Percentiles rank a stretch among this genome's conserved stretches.
phyloP scores from a whole-genome alignment of 2,888 invertebrate species.

The Drosophila aldrichi region DNA sequence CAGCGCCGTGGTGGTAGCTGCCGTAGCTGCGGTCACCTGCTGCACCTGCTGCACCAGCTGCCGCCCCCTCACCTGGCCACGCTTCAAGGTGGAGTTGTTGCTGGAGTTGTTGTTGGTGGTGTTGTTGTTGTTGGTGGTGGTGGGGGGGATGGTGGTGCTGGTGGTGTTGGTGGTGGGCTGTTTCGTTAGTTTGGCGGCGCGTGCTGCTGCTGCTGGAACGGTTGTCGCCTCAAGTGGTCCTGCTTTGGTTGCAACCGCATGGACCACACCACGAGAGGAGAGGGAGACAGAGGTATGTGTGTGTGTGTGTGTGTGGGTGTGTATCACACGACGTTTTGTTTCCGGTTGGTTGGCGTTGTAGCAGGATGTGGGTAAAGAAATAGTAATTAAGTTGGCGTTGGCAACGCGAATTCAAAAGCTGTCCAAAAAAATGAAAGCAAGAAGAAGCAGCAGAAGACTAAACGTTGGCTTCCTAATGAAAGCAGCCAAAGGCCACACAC shows the following conservation, averaged over 20 bases:
- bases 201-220: conserved; percentile 59
- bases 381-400: conserved; percentile 78
- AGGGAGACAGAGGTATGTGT: not conserved
- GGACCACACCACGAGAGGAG: conserved; percentile 34
- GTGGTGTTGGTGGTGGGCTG: conserved; percentile 67
- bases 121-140: conserved; percentile 46
- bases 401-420: conserved; percentile 56
- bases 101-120: conserved; percentile 35
- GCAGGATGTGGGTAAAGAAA: conserved; percentile 57
- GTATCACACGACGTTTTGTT: conserved; percentile 31
- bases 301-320: not conserved
- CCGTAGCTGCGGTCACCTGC: conserved; percentile 72
- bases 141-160: conserved; percentile 33
- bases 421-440: conserved; percentile 25
- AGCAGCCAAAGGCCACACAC: conserved; percentile 30
- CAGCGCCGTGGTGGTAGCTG: conserved; percentile 70
- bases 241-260: conserved; percentile 76
- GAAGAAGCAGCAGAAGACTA: conserved; percentile 2
- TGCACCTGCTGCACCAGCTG: conserved; percentile 41
- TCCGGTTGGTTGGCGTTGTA: conserved; percentile 21
- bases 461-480: conserved; percentile 45
- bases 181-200: conserved; percentile 70
- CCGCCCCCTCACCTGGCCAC: conserved; percentile 33
- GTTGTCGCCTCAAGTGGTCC: conserved; percentile 82
- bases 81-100: conserved; percentile 68